A percentile compares a stretch with the other conserved stretches of the same genome.
Conservation (phyloP, 92 coral and sea anemone species). For the Zoanthus solanderi region DNA sequence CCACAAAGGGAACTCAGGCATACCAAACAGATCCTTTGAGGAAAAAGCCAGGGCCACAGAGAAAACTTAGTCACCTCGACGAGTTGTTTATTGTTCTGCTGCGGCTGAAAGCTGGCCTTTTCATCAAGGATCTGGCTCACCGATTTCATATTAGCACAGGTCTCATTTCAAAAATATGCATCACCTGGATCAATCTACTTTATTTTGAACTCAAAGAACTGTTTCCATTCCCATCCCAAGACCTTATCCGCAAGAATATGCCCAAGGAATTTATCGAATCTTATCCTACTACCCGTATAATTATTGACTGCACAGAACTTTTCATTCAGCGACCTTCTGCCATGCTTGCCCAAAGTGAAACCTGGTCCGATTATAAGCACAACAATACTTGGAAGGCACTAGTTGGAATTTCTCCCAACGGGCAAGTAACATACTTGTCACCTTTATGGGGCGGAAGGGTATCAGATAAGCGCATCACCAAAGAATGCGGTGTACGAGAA, state of each 20-base stretch:
- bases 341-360: slow-evolving; percentile 26
- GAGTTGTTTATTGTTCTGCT: too few relatives aligned
- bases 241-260: slow-evolving; percentile 56
- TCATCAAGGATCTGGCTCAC: too few relatives aligned
- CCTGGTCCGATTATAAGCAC: slow-evolving; percentile 62
- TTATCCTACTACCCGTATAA: slow-evolving; percentile 63
- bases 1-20: too few relatives aligned
- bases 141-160: too few relatives aligned
- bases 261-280: slow-evolving; percentile 57
- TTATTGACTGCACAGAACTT: slow-evolving; percentile 64
- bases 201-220: too few relatives aligned
- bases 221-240: slow-evolving; percentile 71
- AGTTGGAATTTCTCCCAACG: slow-evolving; percentile 67
- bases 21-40: too few relatives aligned
- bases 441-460: neutral
- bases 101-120: too few relatives aligned
- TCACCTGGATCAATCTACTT: too few relatives aligned
- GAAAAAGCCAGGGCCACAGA: too few relatives aligned
- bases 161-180: too few relatives aligned
- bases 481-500: slow-evolving; percentile 55
- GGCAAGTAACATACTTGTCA: slow-evolving; percentile 58
- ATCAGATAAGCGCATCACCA: slow-evolving; percentile 63
- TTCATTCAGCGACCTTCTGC: slow-evolving; percentile 70
- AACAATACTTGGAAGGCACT: slow-evolving; percentile 64
- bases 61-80: too few relatives aligned